Evolutionary conservation across 37 sponge, comb jelly and placozoan genomes (phyloP).

Genomic region (Geodia barretti): DNA sequence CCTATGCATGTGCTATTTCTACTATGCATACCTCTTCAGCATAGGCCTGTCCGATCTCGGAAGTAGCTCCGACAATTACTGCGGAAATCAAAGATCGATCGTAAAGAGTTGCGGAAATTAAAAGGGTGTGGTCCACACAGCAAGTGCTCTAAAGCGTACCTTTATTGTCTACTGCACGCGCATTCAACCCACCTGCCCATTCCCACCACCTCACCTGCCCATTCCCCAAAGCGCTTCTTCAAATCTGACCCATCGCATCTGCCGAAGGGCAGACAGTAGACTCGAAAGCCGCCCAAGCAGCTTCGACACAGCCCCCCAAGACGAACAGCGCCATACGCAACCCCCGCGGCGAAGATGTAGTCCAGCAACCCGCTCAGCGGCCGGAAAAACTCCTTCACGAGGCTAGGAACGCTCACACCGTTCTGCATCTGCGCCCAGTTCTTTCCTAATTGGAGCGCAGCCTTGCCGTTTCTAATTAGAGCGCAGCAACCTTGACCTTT

Average conservation of each 20-base stretch:
- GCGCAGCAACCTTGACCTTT: not conserved
- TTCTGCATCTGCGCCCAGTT: conserved; percentile 22
- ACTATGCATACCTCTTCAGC: conserved; percentile 83
- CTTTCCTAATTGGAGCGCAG: not conserved
- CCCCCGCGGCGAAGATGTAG: conserved; percentile 47
- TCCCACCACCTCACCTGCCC: conserved; percentile 53
- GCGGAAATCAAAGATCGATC: not conserved
- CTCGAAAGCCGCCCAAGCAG: conserved; percentile 41
- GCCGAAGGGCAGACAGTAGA: conserved; percentile 49
- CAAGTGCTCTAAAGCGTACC: too few species aligned
- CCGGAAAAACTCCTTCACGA: conserved; percentile 41
- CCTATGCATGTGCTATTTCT: too few species aligned
- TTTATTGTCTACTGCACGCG: too few species aligned
- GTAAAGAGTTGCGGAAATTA: not conserved
- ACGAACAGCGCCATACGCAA: conserved; percentile 28
- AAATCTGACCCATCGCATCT: conserved; percentile 14
- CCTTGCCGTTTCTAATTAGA: not conserved
- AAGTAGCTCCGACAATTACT: conserved; percentile 79
- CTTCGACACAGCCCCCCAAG: not conserved
- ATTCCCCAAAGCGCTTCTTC: conserved; percentile 49
- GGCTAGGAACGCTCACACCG: conserved; percentile 30
- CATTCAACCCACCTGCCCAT: too few species aligned
- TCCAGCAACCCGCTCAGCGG: conserved; percentile 19
- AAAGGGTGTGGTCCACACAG: too few species aligned
- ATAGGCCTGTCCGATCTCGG: conserved; percentile 73